These are phyloP conservation scores for Eremophila alpestris DNA, from an alignment of 2,797 vertebrate species.

Conservation along the genomic window DNA sequence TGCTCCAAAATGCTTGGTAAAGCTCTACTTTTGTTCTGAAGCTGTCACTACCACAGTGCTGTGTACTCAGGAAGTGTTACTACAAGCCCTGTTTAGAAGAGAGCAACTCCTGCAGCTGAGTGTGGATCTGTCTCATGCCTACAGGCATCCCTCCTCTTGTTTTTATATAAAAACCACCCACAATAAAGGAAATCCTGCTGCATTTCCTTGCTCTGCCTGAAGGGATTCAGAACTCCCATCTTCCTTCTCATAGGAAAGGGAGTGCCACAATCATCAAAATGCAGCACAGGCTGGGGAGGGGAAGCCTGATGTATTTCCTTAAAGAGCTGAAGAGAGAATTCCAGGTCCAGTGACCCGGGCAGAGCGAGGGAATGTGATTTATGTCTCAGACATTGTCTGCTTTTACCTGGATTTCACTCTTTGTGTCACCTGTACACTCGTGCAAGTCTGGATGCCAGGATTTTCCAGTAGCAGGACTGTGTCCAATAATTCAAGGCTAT, in stretches of 20 bases:
- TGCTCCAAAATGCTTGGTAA: not conserved
- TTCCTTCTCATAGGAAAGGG: not conserved
- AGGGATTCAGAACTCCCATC: not conserved
- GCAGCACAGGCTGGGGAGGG: not conserved
- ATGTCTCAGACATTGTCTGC: not conserved
- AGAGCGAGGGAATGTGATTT: not conserved
- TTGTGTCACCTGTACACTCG: not conserved
- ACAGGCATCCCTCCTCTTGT: not conserved
- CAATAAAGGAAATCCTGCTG: not conserved
- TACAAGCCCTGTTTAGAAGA: not conserved
- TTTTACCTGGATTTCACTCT: not conserved
- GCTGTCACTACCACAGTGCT: not conserved
- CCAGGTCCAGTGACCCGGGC: not conserved
- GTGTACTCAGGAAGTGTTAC: not conserved
- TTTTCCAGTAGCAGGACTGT: not conserved
- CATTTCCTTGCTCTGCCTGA: constrained; percentile 2
- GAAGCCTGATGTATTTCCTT: not conserved
- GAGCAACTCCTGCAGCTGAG: not conserved
- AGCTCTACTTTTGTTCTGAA: not conserved
- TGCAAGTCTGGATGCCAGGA: not conserved
- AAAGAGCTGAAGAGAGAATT: not conserved
- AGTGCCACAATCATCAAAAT: not conserved
- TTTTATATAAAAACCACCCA: not conserved
- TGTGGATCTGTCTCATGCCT: not conserved
- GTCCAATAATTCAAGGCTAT: not conserved